phyloP scores from a whole-genome alignment of 2,797 vertebrate genomes.

The Tapirus indicus region DNA sequence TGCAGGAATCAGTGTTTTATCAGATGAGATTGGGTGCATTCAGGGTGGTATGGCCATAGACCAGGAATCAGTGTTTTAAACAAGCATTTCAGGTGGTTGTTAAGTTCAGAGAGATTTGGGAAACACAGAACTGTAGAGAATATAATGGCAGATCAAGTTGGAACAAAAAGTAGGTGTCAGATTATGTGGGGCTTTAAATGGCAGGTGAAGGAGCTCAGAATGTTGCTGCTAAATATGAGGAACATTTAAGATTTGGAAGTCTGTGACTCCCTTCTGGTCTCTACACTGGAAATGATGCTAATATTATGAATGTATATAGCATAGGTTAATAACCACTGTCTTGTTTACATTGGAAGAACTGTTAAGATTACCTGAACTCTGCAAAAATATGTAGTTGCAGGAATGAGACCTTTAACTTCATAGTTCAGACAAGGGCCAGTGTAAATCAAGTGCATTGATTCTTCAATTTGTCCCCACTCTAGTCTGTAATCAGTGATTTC shows the following conservation, averaged over 20 bases:
- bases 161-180: background rate
- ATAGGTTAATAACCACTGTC: background rate
- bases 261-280: background rate
- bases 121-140: background rate
- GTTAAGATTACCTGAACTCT: slow-evolving; percentile 89
- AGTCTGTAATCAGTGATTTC: slow-evolving; percentile 89
- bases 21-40: no score
- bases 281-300: background rate
- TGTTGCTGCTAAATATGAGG: background rate
- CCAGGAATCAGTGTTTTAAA: slow-evolving; percentile 16
- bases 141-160: background rate
- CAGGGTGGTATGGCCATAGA: no score
- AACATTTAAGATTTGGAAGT: slow-evolving; percentile 11
- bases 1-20: slow-evolving; percentile 3
- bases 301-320: background rate
- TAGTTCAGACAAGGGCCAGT: slow-evolving; percentile 87
- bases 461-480: slow-evolving; percentile 90
- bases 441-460: slow-evolving; percentile 88
- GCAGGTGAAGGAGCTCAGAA: background rate
- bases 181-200: background rate
- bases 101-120: slow-evolving; percentile 31
- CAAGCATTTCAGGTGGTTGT: background rate
- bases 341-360: slow-evolving; percentile 4
- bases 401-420: slow-evolving; percentile 90
- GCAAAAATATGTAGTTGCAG: slow-evolving; percentile 90